Base-by-base conservation (phyloP, 2,797 vertebrate genomes). In the Myoxocephalus aenaeus region DNA sequence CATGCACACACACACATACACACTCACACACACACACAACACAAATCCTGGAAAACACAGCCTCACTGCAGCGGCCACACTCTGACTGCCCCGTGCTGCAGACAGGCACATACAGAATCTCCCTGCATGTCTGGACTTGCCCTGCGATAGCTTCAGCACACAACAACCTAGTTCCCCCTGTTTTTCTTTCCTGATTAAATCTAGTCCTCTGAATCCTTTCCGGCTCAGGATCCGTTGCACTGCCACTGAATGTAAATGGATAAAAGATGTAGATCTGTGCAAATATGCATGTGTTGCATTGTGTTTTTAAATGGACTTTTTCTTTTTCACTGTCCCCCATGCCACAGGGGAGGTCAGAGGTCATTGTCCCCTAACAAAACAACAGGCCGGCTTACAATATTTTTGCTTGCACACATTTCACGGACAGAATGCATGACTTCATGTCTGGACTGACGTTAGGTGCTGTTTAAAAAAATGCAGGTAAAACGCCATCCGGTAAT, bases 101-200 rank as follows among this genome's bases (percentile, higher is more conserved):
- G 77, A 81, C 65, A 38, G 67, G 70, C 74, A 36, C 79, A 71
- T 15, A 78, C 76, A 81, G 65, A 86, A 80, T 73, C 79, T 81
- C 61, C 32, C 22, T 81, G 86, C 86, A 81, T 84, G 85, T 87
- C 89, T 76, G 80, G 67, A 86, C 89, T 77, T 86, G 90, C 42
- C 75, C 75, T 40, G 25, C 0, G 11, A 71, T 56, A 50, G 59
- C 36, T 74, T 34, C 61, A 56, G 77, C 51, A 65, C 70, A 71
- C 57, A 82, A 78, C 85, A 73, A 62, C 58, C 79, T 42, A 17
- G 72, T 70, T 83, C 46, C 58, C 61, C 42, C 4, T 65, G 40
- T 81, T 72, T 86, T 81, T 70, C 57, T 78, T 61, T 67, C 27
- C 64, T 56, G 81, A 84, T 86, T 75, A 65, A 77, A 85, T 90